phyloP scores from a whole-genome alignment of 2,888 invertebrate species.

The Eledona agricola region DNA sequence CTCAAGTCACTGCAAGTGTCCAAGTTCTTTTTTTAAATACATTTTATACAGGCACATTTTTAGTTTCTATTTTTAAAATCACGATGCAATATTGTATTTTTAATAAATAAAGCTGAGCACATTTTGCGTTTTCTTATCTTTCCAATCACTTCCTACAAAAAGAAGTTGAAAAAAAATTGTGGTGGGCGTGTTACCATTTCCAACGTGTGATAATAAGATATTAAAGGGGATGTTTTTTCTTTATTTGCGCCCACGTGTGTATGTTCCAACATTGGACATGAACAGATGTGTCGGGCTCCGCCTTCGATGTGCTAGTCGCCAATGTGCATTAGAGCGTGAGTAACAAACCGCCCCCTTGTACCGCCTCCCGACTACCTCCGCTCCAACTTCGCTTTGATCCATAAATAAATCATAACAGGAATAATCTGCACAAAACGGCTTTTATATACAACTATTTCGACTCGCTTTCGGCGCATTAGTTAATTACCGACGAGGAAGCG shows the following conservation, averaged over 20 bases:
- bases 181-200: no score
- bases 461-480: constrained; percentile 18
- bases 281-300: constrained; percentile 52
- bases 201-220: neutral
- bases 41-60: no score
- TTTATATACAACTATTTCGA: constrained; percentile 25
- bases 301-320: constrained; percentile 57
- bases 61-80: no score
- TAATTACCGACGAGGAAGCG: constrained; percentile 21
- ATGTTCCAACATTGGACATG: constrained; percentile 46
- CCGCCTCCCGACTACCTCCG: constrained; percentile 47
- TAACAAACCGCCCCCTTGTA: constrained; percentile 60
- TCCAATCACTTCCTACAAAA: no score
- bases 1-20: constrained; percentile 17
- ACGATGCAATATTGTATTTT: no score
- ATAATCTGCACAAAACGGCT: constrained; percentile 32
- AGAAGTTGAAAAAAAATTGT: no score
- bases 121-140: neutral
- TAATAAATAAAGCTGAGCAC: constrained; percentile 6
- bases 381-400: constrained; percentile 35
- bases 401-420: constrained; percentile 39
- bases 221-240: constrained; percentile 1
- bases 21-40: constrained; percentile 13
- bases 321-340: constrained; percentile 61
- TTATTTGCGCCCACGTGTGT: constrained; percentile 34